Conservation (phyloP, 2,113 vertebrate species). For the Atlantisia rogersi region DNA sequence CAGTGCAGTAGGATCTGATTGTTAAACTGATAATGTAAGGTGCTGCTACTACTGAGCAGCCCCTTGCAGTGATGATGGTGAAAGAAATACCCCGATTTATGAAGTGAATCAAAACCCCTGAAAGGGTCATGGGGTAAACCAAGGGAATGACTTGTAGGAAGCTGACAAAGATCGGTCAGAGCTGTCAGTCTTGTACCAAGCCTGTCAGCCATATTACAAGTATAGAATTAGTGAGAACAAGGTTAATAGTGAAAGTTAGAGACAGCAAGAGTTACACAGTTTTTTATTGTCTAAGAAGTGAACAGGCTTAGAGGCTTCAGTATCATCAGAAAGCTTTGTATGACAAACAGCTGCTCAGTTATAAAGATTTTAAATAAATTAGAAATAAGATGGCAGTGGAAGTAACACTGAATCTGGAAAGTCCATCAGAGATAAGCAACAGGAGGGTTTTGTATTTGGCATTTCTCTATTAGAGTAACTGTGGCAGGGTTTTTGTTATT, state of each 20-base stretch:
- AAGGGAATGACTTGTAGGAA: not conserved
- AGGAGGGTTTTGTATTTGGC: not conserved
- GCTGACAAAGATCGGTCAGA: not conserved
- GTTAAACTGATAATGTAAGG: not conserved
- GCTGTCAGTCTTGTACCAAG: not conserved
- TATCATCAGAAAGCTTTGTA: not conserved
- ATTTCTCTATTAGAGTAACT: not conserved
- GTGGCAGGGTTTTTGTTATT: not conserved
- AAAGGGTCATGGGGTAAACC: not conserved
- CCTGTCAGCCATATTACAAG: not conserved
- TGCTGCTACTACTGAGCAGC: not conserved
- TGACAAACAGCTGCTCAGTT: not conserved
- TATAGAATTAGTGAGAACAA: not conserved
- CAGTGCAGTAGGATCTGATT: not conserved
- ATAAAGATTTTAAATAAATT: not conserved
- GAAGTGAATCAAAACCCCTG: not conserved
- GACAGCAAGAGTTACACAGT: not conserved
- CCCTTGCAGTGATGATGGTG: not conserved
- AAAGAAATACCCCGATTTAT: not conserved
- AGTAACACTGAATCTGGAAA: not conserved
- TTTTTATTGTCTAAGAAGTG: not conserved
- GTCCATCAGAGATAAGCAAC: not conserved
- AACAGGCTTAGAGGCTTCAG: not conserved
- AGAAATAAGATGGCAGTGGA: not conserved
- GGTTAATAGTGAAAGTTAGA: not conserved